Conservation (phyloP, 2,888 invertebrate genomes). For the Bombylius discolor region DNA sequence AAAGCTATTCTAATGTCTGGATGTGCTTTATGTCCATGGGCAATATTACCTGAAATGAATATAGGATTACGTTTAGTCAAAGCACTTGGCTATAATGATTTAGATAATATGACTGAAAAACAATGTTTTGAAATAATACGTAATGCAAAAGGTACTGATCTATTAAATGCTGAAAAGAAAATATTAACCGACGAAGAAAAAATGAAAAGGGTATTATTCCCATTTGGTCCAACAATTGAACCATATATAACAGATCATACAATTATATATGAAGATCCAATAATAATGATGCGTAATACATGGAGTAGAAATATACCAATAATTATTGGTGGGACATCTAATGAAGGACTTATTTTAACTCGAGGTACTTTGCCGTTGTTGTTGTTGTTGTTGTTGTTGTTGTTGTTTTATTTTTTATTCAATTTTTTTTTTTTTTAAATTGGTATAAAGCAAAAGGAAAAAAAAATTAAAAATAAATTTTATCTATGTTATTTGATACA, state of each 20-base stretch:
- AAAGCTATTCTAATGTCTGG: conserved; percentile 34
- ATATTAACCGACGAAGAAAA: conserved; percentile 28
- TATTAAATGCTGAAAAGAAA: conserved; percentile 23
- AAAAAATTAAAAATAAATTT: not conserved
- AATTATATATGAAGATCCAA: conserved; percentile 22
- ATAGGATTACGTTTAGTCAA: conserved; percentile 30
- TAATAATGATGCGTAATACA: conserved; percentile 21
- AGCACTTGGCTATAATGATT: conserved; percentile 29
- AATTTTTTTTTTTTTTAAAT: not conserved
- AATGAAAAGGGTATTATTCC: conserved; percentile 23
- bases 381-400: too few species aligned
- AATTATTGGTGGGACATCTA: conserved; percentile 30
- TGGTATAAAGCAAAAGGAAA: not conserved
- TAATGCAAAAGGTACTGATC: conserved; percentile 23
- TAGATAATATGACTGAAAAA: conserved; percentile 25
- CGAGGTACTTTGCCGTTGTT: conserved; percentile 18
- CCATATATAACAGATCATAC: conserved; percentile 29
- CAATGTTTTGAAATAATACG: conserved; percentile 31
- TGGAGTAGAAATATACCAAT: conserved; percentile 32
- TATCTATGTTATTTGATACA: not conserved
- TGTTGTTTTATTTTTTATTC: not conserved
- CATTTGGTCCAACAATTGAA: conserved; percentile 32
- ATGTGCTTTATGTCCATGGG: conserved; percentile 28
- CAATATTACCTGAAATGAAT: conserved; percentile 24
- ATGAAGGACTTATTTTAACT: conserved; percentile 31